Conservation (phyloP, 2,888 invertebrate genomes). For the Mesorhabditis belari region DNA sequence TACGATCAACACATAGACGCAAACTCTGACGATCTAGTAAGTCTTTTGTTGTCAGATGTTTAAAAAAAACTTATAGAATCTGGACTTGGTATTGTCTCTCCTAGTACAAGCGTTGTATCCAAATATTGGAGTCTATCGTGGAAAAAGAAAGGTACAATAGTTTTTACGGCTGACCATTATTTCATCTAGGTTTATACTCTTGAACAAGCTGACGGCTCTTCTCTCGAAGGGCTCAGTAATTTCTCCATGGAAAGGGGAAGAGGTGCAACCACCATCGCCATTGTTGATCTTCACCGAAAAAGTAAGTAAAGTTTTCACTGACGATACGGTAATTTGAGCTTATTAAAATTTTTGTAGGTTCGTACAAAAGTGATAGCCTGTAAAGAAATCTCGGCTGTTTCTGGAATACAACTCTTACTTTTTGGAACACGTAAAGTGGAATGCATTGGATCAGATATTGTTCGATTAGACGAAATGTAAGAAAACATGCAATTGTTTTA, state of each 20-base stretch:
- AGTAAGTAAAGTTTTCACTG: conserved; percentile 54
- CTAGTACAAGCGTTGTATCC: conserved; percentile 73
- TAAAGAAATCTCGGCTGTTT: conserved; percentile 91
- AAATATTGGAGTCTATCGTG: conserved; percentile 89
- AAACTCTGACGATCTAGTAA: conserved; percentile 2
- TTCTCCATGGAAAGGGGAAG: conserved; percentile 64
- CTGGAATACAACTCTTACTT: conserved; percentile 81
- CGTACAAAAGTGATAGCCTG: conserved; percentile 88
- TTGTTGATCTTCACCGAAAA: conserved; percentile 97
- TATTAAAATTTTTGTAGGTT: conserved; percentile 59
- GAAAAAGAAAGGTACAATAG: conserved; percentile 65
- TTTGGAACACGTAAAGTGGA: conserved; percentile 86
- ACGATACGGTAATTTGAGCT: background rate
- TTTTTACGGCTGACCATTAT: background rate
- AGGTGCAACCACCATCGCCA: conserved; percentile 73
- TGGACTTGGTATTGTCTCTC: conserved; percentile 65
- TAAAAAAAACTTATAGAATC: conserved; percentile 58
- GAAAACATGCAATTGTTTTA: background rate
- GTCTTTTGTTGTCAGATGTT: background rate
- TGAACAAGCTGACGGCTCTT: conserved; percentile 84
- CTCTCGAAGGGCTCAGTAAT: conserved; percentile 95
- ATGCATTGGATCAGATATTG: conserved; percentile 64
- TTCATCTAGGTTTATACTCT: conserved; percentile 76
- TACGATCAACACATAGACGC: conserved; percentile 68
- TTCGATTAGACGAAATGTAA: conserved; percentile 78